Evolutionary conservation across 37 sponge, comb jelly and placozoan genomes (phyloP), one percentile per base, ranked within the genome.

Genomic region (Haliclona indistincta): DNA sequence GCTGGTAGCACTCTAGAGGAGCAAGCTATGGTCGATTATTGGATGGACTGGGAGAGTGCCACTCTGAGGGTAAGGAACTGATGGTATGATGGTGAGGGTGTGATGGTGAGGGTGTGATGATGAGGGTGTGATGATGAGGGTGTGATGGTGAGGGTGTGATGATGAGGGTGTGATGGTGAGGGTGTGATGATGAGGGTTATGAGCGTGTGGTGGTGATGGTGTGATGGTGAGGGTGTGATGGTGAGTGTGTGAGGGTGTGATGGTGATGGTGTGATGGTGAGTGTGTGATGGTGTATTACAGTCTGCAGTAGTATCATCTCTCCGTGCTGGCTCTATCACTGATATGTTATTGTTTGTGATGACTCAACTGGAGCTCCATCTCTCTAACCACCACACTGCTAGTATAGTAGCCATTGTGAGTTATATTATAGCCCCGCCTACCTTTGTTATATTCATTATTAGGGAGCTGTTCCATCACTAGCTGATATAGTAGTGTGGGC

Each of bases 401-500:
- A n/a, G n/a, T n/a, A n/a, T n/a, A n/a, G n/a, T n/a, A n/a, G n/a
- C n/a, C n/a, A n/a, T n/a, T n/a, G n/a, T n/a, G n/a, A n/a, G n/a
- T n/a, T n/a, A n/a, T n/a, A n/a, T n/a, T n/a, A n/a, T n/a, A n/a
- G n/a, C n/a, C n/a, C n/a, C n/a, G n/a, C n/a, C n/a, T n/a, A n/a
- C n/a, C n/a, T n/a, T n/a, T n/a, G n/a, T n/a, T n/a, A n/a, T n/a
- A 53, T 22, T 34, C 54, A 25, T 72, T 4, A 17, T 65, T 22
- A 17, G 56, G 63, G 75, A 89, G 30, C 37, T 20, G 1, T 58
- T 80, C 3, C n/a, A n/a, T 75, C 81, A 8, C 67, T 89, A 15
- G 81, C 81, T 32, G 90, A 89, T 69, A 45, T 89, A 2, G 70
- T 80, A 20, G 73, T 80, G 20, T 89, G 90, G 90, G 33, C 81